Evolutionary conservation across 2,888 invertebrate genomes (phyloP).

Genomic region (Caenorhabditis sp.): DNA sequence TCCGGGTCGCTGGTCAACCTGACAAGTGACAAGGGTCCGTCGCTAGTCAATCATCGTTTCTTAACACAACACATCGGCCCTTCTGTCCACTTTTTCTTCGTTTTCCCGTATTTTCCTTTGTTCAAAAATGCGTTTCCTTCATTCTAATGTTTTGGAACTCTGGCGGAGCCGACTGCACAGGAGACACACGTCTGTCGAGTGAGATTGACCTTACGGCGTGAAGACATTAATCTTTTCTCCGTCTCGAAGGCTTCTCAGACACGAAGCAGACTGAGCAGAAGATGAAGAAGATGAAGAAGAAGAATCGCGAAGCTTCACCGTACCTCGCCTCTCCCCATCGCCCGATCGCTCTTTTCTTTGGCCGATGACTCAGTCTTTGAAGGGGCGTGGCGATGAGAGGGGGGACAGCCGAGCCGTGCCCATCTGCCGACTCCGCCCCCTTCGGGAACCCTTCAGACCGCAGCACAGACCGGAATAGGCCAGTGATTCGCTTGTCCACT

Average conservation of each 20-base stretch:
- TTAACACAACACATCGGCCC: no score
- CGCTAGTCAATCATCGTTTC: slow-evolving; percentile 13
- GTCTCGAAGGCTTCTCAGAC: slow-evolving; percentile 22
- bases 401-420: slow-evolving; percentile 4
- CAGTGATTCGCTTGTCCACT: no score
- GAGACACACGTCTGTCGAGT: slow-evolving; percentile 50
- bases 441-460: slow-evolving; percentile 2
- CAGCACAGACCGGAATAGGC: slow-evolving; percentile 4
- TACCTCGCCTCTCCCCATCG: slow-evolving; percentile 15
- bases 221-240: slow-evolving; percentile 53
- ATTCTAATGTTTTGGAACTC: neutral
- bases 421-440: slow-evolving; percentile 36
- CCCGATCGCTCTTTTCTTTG: neutral
- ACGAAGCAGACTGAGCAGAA: slow-evolving; percentile 2
- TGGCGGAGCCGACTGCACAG: slow-evolving; percentile 2
- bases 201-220: slow-evolving; percentile 38
- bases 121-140: slow-evolving; percentile 6
- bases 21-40: slow-evolving; percentile 12
- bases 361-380: slow-evolving; percentile 35
- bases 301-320: slow-evolving; percentile 10
- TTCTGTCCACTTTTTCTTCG: neutral
- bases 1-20: slow-evolving; percentile 17
- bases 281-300: slow-evolving; percentile 4
- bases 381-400: slow-evolving; percentile 21
- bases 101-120: neutral